Conservation (phyloP, 2,797 vertebrate genomes). For the Lithobates sylvaticus region DNA sequence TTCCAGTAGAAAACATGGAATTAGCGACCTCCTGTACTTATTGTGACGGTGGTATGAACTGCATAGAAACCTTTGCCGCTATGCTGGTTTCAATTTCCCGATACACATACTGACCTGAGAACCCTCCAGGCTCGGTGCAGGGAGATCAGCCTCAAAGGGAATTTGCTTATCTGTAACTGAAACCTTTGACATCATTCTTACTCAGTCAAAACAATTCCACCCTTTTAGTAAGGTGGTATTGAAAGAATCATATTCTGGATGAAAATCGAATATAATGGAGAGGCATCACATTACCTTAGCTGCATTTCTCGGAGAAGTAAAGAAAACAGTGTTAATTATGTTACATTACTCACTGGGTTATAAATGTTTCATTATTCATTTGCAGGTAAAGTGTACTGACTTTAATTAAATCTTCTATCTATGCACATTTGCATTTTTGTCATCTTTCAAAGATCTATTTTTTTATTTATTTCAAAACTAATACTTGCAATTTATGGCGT, state of each 20-base stretch:
- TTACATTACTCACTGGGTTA: slow-evolving; percentile 1
- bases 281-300: not conserved
- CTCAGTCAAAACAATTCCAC: not conserved
- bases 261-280: not conserved
- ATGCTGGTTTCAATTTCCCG: not conserved
- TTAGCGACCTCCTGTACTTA: not conserved
- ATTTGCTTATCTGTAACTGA: not conserved
- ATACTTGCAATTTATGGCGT: no score
- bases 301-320: not conserved
- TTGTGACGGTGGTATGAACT: not conserved
- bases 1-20: not conserved
- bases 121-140: not conserved
- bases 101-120: not conserved
- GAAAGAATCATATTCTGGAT: not conserved
- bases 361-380: not conserved
- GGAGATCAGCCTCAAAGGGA: not conserved
- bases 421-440: not conserved
- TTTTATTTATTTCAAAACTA: not conserved
- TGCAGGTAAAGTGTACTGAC: not conserved
- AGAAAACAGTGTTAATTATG: not conserved
- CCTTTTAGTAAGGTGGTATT: not conserved
- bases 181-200: not conserved
- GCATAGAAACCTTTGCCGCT: not conserved
- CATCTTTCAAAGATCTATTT: not conserved
- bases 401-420: not conserved